Conservation (phyloP, 92 coral and sea anemone genomes). For the Heliopora coerulea region DNA sequence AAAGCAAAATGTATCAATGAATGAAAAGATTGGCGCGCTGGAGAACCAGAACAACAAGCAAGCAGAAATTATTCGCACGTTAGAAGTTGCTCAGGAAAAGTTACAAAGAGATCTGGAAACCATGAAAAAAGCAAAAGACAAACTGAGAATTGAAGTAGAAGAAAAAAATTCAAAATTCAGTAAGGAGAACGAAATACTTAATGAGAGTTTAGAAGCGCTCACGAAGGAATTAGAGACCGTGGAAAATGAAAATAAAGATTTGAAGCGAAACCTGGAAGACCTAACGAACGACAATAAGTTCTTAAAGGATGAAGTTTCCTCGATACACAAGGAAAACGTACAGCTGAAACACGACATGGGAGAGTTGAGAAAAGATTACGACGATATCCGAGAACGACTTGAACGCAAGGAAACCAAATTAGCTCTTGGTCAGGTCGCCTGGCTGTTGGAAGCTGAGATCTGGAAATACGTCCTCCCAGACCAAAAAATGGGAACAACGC, state of each 20-base stretch:
- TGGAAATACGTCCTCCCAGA: slow-evolving; percentile 25
- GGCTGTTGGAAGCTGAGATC: slow-evolving; percentile 23
- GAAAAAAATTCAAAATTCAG: slow-evolving; percentile 49
- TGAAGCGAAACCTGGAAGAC: slow-evolving; percentile 21
- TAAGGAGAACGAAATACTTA: slow-evolving; percentile 66
- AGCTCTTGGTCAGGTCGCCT: slow-evolving; percentile 35
- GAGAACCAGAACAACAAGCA: neutral
- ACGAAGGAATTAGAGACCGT: slow-evolving; percentile 40
- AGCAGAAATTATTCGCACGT: slow-evolving; percentile 10
- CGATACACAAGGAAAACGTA: slow-evolving; percentile 8
- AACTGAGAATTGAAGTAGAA: slow-evolving; percentile 38
- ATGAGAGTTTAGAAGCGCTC: slow-evolving; percentile 69
- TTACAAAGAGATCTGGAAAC: slow-evolving; percentile 27
- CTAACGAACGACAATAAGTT: slow-evolving; percentile 3
- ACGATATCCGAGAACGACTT: neutral
- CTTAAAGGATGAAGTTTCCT: slow-evolving; percentile 8
- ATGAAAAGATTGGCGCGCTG: neutral
- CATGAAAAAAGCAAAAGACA: slow-evolving; percentile 24
- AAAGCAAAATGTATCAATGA: slow-evolving; percentile 6
- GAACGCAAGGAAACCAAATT: slow-evolving; percentile 22
- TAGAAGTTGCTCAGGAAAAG: slow-evolving; percentile 15
- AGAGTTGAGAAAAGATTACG: neutral
- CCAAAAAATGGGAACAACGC: slow-evolving; percentile 3
- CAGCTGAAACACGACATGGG: slow-evolving; percentile 17
- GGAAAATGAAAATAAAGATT: slow-evolving; percentile 26